These are phyloP conservation scores for Phrynocephalus forsythii DNA, from an alignment of 2,797 vertebrate species.

Conservation along the genomic window DNA sequence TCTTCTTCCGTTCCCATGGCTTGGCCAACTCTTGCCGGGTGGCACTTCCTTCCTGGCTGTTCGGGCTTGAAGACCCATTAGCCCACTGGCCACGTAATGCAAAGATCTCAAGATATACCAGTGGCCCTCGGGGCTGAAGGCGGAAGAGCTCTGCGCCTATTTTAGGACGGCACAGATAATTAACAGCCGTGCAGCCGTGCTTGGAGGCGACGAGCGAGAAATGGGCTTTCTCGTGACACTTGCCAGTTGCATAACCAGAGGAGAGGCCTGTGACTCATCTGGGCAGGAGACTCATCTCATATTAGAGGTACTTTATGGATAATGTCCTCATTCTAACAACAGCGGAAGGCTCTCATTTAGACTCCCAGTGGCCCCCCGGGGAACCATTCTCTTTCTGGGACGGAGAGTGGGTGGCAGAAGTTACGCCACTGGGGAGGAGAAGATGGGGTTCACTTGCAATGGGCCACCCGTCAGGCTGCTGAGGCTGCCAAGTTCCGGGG, in stretches of 20 bases:
- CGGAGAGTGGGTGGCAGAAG: too few species aligned
- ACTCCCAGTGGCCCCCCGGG: too few species aligned
- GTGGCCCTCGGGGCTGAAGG: constrained; percentile 47
- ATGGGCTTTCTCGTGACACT: constrained; percentile 53
- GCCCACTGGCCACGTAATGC: constrained; percentile 17
- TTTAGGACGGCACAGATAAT: constrained; percentile 60
- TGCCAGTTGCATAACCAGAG: constrained; percentile 58
- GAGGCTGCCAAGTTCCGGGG: neutral
- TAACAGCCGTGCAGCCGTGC: constrained; percentile 58
- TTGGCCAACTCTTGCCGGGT: neutral
- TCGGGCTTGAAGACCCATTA: neutral
- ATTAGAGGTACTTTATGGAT: neutral
- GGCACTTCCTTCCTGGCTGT: neutral
- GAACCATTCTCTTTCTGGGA: neutral
- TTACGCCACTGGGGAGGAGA: too few species aligned
- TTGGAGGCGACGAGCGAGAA: constrained; percentile 47
- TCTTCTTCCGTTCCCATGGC: neutral
- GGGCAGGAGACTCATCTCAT: neutral
- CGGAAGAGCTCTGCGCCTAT: constrained; percentile 63
- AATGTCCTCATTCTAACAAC: neutral
- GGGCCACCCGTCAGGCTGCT: too few species aligned
- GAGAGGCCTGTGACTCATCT: constrained; percentile 61
- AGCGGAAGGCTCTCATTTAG: neutral
- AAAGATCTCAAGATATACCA: constrained; percentile 31
- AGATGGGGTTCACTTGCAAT: too few species aligned